These are phyloP conservation scores for Geopemphigus sp. DNA, from an alignment of 1,140 invertebrate species.

Conservation along the genomic window DNA sequence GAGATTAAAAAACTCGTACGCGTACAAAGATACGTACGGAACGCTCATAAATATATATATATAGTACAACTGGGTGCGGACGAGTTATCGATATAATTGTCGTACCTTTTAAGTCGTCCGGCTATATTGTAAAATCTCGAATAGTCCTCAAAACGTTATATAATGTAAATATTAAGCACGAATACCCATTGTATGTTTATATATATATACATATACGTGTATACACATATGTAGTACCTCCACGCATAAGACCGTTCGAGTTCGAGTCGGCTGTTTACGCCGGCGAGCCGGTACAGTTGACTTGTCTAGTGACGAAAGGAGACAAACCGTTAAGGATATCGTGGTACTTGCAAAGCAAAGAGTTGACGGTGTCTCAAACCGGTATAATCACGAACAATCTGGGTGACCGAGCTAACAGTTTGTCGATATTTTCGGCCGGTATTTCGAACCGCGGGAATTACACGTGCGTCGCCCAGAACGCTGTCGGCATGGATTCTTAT, in stretches of 20 bases:
- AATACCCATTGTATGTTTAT: too few species aligned
- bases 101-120: too few species aligned
- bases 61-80: too few species aligned
- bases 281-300: conserved; percentile 63
- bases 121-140: too few species aligned
- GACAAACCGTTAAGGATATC: conserved; percentile 65
- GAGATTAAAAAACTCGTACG: too few species aligned
- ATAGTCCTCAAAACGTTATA: too few species aligned
- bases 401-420: conserved; percentile 54
- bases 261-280: conserved; percentile 67
- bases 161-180: too few species aligned
- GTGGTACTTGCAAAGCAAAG: conserved; percentile 69
- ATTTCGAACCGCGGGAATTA: conserved; percentile 66
- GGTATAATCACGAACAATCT: conserved; percentile 51
- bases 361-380: conserved; percentile 56
- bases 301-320: conserved; percentile 67
- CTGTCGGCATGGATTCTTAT: conserved; percentile 71
- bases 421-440: conserved; percentile 58
- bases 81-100: too few species aligned
- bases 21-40: too few species aligned
- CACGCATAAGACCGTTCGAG: conserved; percentile 65
- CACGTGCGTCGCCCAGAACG: conserved; percentile 68
- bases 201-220: too few species aligned
- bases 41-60: too few species aligned
- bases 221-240: conserved; percentile 61